Evolutionary conservation across 30 jellyfish, hydroid and myxozoan genomes (phyloP).

Genomic region (Catostylus mosaicus): DNA sequence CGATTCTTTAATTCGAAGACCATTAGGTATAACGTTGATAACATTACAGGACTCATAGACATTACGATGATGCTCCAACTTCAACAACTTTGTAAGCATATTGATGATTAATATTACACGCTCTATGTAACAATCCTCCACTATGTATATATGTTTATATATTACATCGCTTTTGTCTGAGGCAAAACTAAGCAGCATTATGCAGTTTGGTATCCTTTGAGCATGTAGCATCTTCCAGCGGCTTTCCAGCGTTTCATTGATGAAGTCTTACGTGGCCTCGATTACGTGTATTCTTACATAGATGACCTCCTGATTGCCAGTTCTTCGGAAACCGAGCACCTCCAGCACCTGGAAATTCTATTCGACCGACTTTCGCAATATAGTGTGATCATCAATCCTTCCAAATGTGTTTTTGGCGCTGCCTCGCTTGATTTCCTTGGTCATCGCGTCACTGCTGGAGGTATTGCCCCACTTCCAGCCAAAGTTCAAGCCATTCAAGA

Average conservation of each 20-base stretch:
- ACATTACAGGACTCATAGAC: too few species aligned
- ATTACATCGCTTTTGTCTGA: too few species aligned
- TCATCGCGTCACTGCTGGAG: conserved; percentile 44
- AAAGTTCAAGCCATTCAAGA: conserved; percentile 31
- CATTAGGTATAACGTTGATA: too few species aligned
- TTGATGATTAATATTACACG: too few species aligned
- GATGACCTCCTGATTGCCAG: conserved; percentile 52
- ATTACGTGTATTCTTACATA: conserved; percentile 43
- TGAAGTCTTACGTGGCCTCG: conserved; percentile 39
- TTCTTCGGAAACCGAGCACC: conserved; percentile 26
- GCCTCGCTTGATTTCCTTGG: conserved; percentile 47
- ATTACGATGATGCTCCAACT: too few species aligned
- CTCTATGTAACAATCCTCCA: too few species aligned
- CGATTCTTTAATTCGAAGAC: too few species aligned
- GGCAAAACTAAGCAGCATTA: too few species aligned
- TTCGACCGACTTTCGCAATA: conserved; percentile 18
- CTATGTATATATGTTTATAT: too few species aligned
- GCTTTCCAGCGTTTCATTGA: conserved; percentile 61
- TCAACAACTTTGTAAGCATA: too few species aligned
- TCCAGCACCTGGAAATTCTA: conserved; percentile 19
- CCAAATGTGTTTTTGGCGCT: conserved; percentile 38
- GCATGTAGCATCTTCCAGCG: too few species aligned
- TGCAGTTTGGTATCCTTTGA: too few species aligned
- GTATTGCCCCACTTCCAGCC: conserved; percentile 30
- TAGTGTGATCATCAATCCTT: conserved; percentile 30